phyloP scores from a whole-genome alignment of 2,888 invertebrate species.

The Lasiommata megera region DNA sequence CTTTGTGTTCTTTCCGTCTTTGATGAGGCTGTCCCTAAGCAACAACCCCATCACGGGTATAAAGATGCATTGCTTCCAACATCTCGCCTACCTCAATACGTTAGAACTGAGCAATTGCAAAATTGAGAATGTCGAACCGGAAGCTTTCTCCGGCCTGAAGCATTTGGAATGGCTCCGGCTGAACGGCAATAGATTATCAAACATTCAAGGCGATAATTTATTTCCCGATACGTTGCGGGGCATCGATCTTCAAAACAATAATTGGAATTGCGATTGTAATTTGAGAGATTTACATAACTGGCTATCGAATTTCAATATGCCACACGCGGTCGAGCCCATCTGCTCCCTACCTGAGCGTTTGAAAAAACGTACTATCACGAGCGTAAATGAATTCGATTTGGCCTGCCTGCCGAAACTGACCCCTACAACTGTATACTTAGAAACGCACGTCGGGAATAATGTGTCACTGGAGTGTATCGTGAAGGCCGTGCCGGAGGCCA shows the following conservation, averaged over 20 bases:
- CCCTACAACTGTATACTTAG: constrained; percentile 87
- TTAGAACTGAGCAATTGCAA: constrained; percentile 92
- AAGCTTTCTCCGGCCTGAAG: constrained; percentile 90
- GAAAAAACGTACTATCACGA: constrained; percentile 84
- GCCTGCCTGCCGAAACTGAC: constrained; percentile 91
- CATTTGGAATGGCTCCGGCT: constrained; percentile 92
- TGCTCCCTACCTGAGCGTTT: constrained; percentile 87
- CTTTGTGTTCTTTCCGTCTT: constrained; percentile 88
- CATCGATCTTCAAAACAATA: constrained; percentile 91
- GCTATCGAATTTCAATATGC: constrained; percentile 88
- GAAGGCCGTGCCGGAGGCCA: constrained; percentile 90
- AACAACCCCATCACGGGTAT: constrained; percentile 90
- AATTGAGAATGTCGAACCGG: constrained; percentile 87
- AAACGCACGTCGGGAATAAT: constrained; percentile 90
- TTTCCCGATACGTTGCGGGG: constrained; percentile 90
- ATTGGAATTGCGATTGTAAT: constrained; percentile 94
- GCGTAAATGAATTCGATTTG: constrained; percentile 85
- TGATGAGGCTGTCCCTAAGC: constrained; percentile 91
- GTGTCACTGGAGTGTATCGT: constrained; percentile 90
- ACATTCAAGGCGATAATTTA: constrained; percentile 85
- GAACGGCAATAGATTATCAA: constrained; percentile 89
- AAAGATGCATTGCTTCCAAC: constrained; percentile 86
- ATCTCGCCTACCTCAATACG: constrained; percentile 87
- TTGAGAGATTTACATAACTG: constrained; percentile 88
- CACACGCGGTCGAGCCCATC: constrained; percentile 88